These are phyloP conservation scores for Pterostichus madidus DNA, from an alignment of 2,888 invertebrate species.

Conservation along the genomic window DNA sequence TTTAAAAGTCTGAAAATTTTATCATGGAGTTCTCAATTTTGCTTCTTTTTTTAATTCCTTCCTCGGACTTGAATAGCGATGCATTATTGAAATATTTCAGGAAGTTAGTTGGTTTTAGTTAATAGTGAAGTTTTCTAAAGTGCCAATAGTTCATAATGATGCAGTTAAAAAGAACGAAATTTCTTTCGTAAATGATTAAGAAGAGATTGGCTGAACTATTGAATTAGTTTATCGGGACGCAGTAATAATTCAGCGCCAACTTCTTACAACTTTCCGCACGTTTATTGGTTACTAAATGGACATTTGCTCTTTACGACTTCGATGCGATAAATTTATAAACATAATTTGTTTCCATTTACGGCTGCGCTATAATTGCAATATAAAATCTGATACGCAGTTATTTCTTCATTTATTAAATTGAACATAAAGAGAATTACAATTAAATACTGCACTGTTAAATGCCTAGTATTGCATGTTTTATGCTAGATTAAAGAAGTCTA, in stretches of 20 bases:
- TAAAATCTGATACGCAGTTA: not conserved
- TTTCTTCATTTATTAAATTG: too few species aligned
- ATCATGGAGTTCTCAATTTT: constrained; percentile 28
- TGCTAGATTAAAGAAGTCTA: too few species aligned
- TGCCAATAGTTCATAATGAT: constrained; percentile 49
- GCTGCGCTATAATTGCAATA: not conserved
- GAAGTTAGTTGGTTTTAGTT: constrained; percentile 56
- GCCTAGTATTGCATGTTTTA: too few species aligned
- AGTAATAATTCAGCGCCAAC: constrained; percentile 30
- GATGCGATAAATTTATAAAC: too few species aligned
- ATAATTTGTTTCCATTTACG: too few species aligned
- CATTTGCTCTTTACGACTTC: not conserved
- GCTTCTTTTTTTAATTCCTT: constrained; percentile 37
- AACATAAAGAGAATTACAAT: too few species aligned
- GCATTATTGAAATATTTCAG: constrained; percentile 56
- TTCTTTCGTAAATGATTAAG: constrained; percentile 39
- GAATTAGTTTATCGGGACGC: constrained; percentile 31
- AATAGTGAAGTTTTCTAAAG: constrained; percentile 50
- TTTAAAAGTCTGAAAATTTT: constrained; percentile 56
- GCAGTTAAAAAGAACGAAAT: constrained; percentile 33
- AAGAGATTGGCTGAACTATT: constrained; percentile 32
- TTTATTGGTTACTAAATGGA: not conserved
- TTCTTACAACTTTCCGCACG: constrained; percentile 13
- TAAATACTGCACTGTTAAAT: too few species aligned
- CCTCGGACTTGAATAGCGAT: constrained; percentile 39